phyloP scores from a whole-genome alignment of 1,140 invertebrate genomes.

The Drosophila leontia region DNA sequence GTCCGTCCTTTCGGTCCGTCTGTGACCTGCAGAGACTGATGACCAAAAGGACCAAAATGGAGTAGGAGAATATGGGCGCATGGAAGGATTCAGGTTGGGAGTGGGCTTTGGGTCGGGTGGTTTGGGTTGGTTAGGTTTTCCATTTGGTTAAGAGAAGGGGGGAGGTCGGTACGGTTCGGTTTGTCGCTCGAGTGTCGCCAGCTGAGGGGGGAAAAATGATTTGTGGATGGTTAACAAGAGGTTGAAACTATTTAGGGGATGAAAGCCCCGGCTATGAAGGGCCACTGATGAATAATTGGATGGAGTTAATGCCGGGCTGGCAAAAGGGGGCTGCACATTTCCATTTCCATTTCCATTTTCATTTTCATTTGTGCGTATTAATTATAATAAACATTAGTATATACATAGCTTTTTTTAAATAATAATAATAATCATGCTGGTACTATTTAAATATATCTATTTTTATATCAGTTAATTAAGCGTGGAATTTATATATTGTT shows the following conservation, averaged over 20 bases:
- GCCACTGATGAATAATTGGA: slow-evolving; percentile 46
- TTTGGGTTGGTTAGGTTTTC: slow-evolving; percentile 47
- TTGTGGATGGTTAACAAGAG: slow-evolving; percentile 62
- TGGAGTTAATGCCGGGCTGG: slow-evolving; percentile 28
- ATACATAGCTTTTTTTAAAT: background rate
- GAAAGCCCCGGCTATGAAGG: slow-evolving; percentile 40
- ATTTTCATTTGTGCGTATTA: slow-evolving; percentile 41
- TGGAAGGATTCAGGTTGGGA: background rate
- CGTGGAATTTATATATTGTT: background rate
- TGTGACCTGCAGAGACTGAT: slow-evolving; percentile 79
- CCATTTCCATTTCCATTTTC: background rate
- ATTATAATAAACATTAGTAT: slow-evolving; percentile 36
- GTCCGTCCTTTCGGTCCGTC: slow-evolving; percentile 43
- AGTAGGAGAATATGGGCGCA: background rate
- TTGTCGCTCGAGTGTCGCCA: slow-evolving; percentile 56
- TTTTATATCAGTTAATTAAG: background rate
- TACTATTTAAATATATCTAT: background rate
- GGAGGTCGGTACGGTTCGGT: slow-evolving; percentile 11
- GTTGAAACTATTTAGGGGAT: slow-evolving; percentile 62
- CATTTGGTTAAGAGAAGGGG: slow-evolving; percentile 12
- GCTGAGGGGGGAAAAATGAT: slow-evolving; percentile 62
- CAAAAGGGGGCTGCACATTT: slow-evolving; percentile 1
- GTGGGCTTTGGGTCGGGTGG: background rate
- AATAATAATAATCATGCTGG: background rate
- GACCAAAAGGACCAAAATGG: slow-evolving; percentile 52